Evolutionary conservation across 2,797 vertebrate species (phyloP).

Genomic region (Tapera naevia): DNA sequence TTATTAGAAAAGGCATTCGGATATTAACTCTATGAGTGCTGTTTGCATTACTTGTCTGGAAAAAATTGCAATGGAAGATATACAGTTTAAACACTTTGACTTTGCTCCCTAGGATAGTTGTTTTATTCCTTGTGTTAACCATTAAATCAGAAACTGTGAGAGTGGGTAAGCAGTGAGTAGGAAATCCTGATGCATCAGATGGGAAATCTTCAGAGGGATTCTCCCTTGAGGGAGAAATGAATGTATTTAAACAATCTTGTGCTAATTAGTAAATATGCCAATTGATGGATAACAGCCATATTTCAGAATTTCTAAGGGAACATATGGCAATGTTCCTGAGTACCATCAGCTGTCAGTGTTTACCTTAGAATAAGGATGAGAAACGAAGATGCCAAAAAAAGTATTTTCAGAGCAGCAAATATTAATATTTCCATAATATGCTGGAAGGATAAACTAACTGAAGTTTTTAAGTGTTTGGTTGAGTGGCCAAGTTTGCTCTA

Average conservation of each 20-base stretch:
- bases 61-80: background rate
- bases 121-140: constrained; percentile 35
- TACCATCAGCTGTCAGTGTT: constrained; percentile 54
- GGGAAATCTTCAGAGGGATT: background rate
- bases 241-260: background rate
- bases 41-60: background rate
- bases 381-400: constrained; percentile 60
- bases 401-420: constrained; percentile 33
- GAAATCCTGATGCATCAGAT: background rate
- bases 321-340: constrained; percentile 43
- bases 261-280: constrained; percentile 23
- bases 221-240: background rate
- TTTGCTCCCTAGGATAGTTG: background rate
- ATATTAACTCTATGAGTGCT: constrained; percentile 66
- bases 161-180: background rate
- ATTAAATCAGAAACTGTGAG: constrained; percentile 39
- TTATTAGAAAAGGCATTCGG: constrained; percentile 70
- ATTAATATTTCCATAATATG: constrained; percentile 59
- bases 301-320: constrained; percentile 47
- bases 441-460: constrained; percentile 45
- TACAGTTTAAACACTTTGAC: background rate
- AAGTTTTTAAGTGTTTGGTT: constrained; percentile 1
- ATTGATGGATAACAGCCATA: background rate
- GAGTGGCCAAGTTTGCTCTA: constrained; percentile 26
- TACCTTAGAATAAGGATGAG: constrained; percentile 47